These are phyloP conservation scores for Alitta virens DNA, from an alignment of 2,888 invertebrate genomes.

Conservation along the genomic window DNA sequence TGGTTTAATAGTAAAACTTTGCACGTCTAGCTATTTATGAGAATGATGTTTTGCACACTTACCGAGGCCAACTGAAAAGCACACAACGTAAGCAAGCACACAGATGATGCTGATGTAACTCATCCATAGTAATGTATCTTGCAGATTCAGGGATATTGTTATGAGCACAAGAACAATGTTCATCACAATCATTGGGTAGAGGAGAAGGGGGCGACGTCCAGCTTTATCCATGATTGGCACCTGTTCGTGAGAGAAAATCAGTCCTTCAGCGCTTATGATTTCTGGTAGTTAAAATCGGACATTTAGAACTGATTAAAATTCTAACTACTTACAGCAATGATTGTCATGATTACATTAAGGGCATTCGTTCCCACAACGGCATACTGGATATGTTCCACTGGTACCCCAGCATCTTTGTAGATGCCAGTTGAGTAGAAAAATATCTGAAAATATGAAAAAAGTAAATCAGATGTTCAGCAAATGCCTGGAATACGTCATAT, in stretches of 20 bases:
- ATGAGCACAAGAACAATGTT: conserved; percentile 65
- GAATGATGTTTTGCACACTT: too few species aligned
- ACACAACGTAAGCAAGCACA: conserved; percentile 78
- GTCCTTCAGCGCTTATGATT: too few species aligned
- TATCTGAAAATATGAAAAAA: conserved; percentile 73
- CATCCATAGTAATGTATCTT: conserved; percentile 33
- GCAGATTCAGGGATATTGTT: conserved; percentile 60
- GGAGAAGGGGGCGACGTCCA: conserved; percentile 85
- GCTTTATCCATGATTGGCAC: conserved; percentile 95
- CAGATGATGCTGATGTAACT: conserved; percentile 63
- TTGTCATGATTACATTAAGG: conserved; percentile 94
- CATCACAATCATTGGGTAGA: conserved; percentile 80
- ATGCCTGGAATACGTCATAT: too few species aligned
- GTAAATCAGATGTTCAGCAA: too few species aligned
- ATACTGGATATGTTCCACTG: conserved; percentile 75
- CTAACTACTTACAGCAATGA: conserved; percentile 65
- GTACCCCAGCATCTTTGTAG: conserved; percentile 85
- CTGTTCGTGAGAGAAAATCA: too few species aligned
- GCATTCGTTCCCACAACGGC: conserved; percentile 92
- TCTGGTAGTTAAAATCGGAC: too few species aligned
- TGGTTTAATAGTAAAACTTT: too few species aligned
- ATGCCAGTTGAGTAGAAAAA: conserved; percentile 94
- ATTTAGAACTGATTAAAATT: too few species aligned
- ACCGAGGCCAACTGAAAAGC: conserved; percentile 85
- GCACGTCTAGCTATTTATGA: too few species aligned